phyloP scores from a whole-genome alignment of 2,113 vertebrate genomes.

The Oostethus manadensis region DNA sequence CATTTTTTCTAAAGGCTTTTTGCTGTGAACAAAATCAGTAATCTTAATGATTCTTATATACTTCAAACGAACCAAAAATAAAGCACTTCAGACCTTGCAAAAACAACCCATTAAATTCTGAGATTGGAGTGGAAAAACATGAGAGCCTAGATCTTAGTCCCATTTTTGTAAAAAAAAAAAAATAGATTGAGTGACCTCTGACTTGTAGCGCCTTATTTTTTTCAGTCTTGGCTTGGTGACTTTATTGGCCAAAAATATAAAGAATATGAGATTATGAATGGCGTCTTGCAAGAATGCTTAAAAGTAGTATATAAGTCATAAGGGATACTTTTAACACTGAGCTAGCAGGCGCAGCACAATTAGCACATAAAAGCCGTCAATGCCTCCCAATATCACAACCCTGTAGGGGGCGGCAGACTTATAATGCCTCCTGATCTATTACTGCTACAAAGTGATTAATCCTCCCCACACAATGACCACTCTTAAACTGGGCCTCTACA shows the following conservation, averaged over 20 bases:
- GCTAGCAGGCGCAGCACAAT: constrained; percentile 61
- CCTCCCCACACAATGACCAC: constrained; percentile 61
- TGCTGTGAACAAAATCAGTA: too few relatives aligned
- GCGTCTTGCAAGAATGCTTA: constrained; percentile 18
- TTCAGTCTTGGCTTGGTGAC: too few relatives aligned
- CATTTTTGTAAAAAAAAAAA: too few relatives aligned
- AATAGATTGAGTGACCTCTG: too few relatives aligned
- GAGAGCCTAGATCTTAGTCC: too few relatives aligned
- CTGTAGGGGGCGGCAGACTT: constrained; percentile 47
- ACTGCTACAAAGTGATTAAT: constrained; percentile 68
- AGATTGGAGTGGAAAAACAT: too few relatives aligned
- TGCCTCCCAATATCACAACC: constrained; percentile 48
- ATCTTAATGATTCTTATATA: too few relatives aligned
- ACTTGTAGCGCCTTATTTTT: neutral
- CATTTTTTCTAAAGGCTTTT: too few relatives aligned
- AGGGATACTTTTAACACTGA: constrained; percentile 38
- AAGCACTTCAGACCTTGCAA: too few relatives aligned
- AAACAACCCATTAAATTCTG: too few relatives aligned
- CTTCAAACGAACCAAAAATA: too few relatives aligned
- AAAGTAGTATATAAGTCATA: constrained; percentile 33
- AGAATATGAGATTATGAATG: neutral
- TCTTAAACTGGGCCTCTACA: constrained; percentile 59
- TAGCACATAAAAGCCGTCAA: constrained; percentile 65
- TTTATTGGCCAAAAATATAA: neutral
- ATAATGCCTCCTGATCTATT: constrained; percentile 63